Conservation (phyloP, 1,140 invertebrate species). For the Panulirus ornatus region DNA sequence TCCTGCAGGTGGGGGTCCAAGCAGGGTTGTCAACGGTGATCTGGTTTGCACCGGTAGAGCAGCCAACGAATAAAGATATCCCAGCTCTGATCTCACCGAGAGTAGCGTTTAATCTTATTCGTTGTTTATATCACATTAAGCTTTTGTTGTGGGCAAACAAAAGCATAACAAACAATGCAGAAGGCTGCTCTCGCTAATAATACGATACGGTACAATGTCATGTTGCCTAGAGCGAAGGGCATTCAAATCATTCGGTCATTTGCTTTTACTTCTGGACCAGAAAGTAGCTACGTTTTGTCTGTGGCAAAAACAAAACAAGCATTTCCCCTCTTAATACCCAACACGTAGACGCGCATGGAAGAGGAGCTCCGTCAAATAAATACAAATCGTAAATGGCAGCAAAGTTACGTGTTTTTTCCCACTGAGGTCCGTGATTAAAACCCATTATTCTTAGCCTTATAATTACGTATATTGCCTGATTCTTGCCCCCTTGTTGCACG, state of each 20-base stretch:
- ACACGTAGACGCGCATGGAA: too few species aligned
- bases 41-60: not conserved
- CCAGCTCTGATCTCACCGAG: not conserved
- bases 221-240: not conserved
- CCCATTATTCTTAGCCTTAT: too few species aligned
- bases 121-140: not conserved
- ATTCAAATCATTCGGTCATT: slow-evolving; percentile 5
- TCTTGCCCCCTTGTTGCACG: too few species aligned
- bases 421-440: too few species aligned
- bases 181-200: not conserved
- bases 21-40: slow-evolving; percentile 26
- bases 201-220: not conserved
- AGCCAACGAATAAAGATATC: slow-evolving; percentile 1
- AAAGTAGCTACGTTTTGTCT: too few species aligned
- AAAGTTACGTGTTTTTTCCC: too few species aligned
- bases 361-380: too few species aligned
- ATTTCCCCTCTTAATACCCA: too few species aligned
- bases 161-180: not conserved
- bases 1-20: slow-evolving; percentile 18
- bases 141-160: not conserved
- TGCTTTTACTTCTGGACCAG: not conserved
- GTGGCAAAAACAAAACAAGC: too few species aligned
- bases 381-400: too few species aligned
- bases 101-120: not conserved
- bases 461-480: too few species aligned